Conservation (phyloP, 2,888 invertebrate genomes). For the Pterostichus madidus region DNA sequence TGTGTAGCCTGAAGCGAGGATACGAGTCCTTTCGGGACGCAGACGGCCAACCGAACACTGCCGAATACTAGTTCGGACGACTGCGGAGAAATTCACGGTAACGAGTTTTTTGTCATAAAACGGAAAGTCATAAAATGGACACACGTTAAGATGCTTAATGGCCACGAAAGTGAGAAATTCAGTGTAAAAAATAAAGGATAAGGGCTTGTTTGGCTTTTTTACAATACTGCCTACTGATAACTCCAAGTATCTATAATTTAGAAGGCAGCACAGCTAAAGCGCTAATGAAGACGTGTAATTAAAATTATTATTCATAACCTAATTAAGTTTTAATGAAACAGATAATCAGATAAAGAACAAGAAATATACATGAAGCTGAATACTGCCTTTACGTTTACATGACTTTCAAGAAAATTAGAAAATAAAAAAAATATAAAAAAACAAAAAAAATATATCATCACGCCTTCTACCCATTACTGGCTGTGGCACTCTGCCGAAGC, state of each 20-base stretch:
- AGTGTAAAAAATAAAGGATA: constrained; percentile 52
- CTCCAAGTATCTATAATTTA: constrained; percentile 7
- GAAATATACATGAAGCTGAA: too few relatives aligned
- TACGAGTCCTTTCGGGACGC: background rate
- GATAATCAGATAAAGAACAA: background rate
- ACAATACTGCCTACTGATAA: constrained; percentile 20
- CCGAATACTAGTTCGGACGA: constrained; percentile 57
- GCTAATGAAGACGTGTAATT: constrained; percentile 19
- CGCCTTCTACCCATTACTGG: too few relatives aligned
- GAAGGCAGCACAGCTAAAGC: background rate
- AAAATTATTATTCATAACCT: constrained; percentile 12
- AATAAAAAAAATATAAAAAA: too few relatives aligned
- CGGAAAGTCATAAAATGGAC: constrained; percentile 59
- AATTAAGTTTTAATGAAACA: background rate
- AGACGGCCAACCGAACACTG: constrained; percentile 25
- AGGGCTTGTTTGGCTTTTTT: constrained; percentile 38
- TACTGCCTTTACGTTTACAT: too few relatives aligned
- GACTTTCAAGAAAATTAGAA: too few relatives aligned
- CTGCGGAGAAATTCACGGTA: constrained; percentile 47
- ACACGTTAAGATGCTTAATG: constrained; percentile 58
- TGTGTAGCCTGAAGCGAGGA: background rate
- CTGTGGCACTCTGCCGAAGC: too few relatives aligned
- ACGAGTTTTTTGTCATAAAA: constrained; percentile 64
- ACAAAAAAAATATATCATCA: too few relatives aligned
- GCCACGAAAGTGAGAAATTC: constrained; percentile 40